Evolutionary conservation across 2,797 vertebrate genomes (phyloP).

Genomic region (Xyrichtys novacula): DNA sequence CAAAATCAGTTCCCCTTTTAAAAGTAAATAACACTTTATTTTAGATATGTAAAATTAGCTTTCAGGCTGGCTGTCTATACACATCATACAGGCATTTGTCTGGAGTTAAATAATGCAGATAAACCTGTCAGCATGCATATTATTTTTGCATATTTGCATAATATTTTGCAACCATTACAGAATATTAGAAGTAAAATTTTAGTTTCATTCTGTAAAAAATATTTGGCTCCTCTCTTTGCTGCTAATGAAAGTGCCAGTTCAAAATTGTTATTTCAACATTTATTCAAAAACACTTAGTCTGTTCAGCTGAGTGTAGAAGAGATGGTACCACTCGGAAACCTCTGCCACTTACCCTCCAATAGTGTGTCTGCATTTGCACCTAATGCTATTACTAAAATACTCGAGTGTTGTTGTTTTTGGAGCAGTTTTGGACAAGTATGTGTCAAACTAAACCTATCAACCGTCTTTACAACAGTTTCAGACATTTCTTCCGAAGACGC

Average conservation of each 20-base stretch:
- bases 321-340: not conserved
- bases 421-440: not conserved
- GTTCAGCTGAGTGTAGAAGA: not conserved
- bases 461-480: not conserved
- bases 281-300: not conserved
- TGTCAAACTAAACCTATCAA: not conserved
- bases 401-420: not conserved
- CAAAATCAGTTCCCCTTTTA: not conserved
- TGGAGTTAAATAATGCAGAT: not conserved
- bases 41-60: not conserved
- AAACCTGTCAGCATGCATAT: not conserved
- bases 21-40: not conserved
- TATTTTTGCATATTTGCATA: not conserved
- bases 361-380: not conserved
- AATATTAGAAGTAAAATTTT: not conserved
- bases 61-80: not conserved
- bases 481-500: conserved; percentile 18
- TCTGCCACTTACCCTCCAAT: not conserved
- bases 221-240: not conserved
- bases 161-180: not conserved
- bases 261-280: not conserved
- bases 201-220: not conserved
- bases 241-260: not conserved
- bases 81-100: not conserved
- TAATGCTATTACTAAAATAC: conserved; percentile 2